Evolutionary conservation across 1,140 invertebrate species (phyloP).

Genomic region (Teleogryllus occipitalis): DNA sequence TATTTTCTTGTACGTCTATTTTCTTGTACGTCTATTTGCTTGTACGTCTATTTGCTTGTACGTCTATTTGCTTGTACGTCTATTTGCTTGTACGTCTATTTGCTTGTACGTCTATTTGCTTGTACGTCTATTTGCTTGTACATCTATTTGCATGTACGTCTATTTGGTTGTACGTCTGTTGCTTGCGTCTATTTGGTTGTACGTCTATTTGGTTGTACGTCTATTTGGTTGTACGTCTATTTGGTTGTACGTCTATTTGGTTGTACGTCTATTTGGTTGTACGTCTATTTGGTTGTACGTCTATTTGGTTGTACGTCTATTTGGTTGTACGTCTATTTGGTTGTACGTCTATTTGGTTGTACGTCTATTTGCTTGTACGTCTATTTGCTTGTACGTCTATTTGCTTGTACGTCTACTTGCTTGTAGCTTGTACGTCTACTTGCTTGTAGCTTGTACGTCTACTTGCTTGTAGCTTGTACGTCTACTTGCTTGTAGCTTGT

Average conservation of each 20-base stretch:
- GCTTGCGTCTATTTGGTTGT: not conserved
- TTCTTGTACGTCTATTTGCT: not conserved
- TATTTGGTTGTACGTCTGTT: too few relatives aligned
- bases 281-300: not conserved
- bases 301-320: not conserved
- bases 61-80: not conserved
- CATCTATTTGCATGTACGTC: not conserved
- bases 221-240: not conserved
- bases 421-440: not conserved
- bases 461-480: not conserved
- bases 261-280: not conserved
- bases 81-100: too few relatives aligned
- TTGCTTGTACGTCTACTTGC: too few relatives aligned
- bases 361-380: too few relatives aligned
- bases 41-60: not conserved
- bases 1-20: too few relatives aligned
- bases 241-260: not conserved
- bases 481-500: too few relatives aligned
- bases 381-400: too few relatives aligned
- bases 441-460: not conserved
- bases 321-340: not conserved
- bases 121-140: not conserved
- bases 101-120: not conserved
- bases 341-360: not conserved
- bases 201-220: not conserved